A percentile compares a stretch with the other conserved stretches of the same genome.
These are phyloP conservation scores for Xylophagus ater DNA, from an alignment of 2,888 invertebrate species.

Conservation along the genomic window DNA sequence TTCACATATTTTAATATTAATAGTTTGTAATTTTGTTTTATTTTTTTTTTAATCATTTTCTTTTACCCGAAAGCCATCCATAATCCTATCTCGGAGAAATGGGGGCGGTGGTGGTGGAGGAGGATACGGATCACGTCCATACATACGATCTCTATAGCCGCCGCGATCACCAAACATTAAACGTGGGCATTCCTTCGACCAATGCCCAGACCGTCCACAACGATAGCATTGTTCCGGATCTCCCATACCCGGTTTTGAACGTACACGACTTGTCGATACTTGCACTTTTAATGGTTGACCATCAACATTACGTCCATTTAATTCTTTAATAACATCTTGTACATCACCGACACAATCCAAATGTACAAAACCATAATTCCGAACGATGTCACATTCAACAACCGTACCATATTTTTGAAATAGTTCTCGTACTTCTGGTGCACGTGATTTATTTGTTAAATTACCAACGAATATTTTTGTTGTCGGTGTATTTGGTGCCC, in stretches of 20 bases:
- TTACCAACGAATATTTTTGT: constrained; percentile 97
- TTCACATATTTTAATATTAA: too few relatives aligned
- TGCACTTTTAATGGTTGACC: constrained; percentile 91
- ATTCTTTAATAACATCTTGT: constrained; percentile 74
- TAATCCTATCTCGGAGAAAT: constrained; percentile 83
- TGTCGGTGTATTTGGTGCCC: constrained; percentile 78
- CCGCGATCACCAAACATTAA: constrained; percentile 70
- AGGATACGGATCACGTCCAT: constrained; percentile 80
- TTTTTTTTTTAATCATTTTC: too few relatives aligned
- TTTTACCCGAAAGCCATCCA: constrained; percentile 79
- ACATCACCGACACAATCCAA: constrained; percentile 85
- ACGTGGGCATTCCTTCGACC: constrained; percentile 92
- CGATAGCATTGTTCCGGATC: constrained; percentile 93
- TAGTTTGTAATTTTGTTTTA: too few relatives aligned
- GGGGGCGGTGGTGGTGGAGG: constrained; percentile 81
- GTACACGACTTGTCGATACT: constrained; percentile 83
- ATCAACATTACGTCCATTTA: constrained; percentile 85
- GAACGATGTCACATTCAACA: constrained; percentile 93
- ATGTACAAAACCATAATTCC: constrained; percentile 97
- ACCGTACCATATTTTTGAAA: constrained; percentile 94
- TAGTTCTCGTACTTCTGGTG: constrained; percentile 81
- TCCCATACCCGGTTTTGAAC: constrained; percentile 93
- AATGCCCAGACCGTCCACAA: constrained; percentile 89
- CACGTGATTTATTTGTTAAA: constrained; percentile 83
- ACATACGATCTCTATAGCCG: constrained; percentile 77